Conservation (phyloP, 2,888 invertebrate genomes). For the Oasisia sp. region DNA sequence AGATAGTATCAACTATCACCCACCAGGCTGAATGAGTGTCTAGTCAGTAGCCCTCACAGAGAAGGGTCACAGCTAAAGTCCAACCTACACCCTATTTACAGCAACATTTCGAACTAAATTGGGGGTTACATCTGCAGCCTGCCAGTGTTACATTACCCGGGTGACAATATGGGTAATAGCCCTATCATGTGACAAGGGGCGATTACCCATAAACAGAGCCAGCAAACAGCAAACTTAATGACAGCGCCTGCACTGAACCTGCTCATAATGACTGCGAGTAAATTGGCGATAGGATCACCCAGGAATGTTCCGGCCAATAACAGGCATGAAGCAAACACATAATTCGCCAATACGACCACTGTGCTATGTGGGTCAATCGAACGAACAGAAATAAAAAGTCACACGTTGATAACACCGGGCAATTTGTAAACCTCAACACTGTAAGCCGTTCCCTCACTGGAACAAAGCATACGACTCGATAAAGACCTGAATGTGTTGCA, state of each 20-base stretch:
- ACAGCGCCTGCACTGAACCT: background rate
- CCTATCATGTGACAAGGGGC: background rate
- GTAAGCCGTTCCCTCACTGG: background rate
- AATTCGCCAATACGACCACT: slow-evolving; percentile 17
- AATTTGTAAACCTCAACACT: background rate
- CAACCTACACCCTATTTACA: background rate
- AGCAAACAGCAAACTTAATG: background rate
- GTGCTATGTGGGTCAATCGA: background rate
- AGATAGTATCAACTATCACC: background rate
- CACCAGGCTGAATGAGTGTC: background rate
- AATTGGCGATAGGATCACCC: background rate
- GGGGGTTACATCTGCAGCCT: background rate
- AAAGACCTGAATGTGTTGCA: background rate
- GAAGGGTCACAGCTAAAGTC: background rate
- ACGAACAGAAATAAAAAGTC: background rate
- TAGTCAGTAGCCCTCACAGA: background rate
- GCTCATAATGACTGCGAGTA: background rate
- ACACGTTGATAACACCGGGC: background rate
- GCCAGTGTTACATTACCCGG: background rate
- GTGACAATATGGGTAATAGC: background rate
- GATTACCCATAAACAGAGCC: background rate
- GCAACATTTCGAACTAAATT: background rate
- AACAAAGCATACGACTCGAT: background rate
- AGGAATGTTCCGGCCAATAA: background rate
- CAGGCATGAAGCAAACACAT: background rate